These are phyloP conservation scores for Pelochelys cantorii DNA, from an alignment of 2,797 vertebrate species.

Conservation along the genomic window DNA sequence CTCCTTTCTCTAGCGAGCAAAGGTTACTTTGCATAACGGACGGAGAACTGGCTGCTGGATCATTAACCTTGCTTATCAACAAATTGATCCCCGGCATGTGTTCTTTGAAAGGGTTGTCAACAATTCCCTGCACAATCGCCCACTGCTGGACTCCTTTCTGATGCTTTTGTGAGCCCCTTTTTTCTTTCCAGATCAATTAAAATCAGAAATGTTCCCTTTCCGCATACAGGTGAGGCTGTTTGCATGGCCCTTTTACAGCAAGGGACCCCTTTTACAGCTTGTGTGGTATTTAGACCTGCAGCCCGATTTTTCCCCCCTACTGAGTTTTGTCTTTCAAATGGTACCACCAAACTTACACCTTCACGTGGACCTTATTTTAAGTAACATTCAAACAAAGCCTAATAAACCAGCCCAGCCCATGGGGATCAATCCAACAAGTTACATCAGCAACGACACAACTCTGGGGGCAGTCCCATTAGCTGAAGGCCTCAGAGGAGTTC, in stretches of 20 bases:
- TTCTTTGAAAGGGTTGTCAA: background rate
- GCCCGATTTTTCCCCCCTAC: slow-evolving; percentile 1
- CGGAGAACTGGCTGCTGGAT: background rate
- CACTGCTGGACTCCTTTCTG: background rate
- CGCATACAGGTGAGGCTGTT: accelerated
- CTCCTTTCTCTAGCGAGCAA: background rate
- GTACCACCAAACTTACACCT: slow-evolving; percentile 28
- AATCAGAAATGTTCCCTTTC: background rate
- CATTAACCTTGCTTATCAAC: background rate
- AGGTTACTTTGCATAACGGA: background rate
- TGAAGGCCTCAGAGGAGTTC: slow-evolving; percentile 20
- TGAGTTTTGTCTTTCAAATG: background rate
- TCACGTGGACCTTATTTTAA: slow-evolving; percentile 58
- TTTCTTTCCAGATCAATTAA: background rate
- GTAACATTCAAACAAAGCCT: slow-evolving; percentile 44
- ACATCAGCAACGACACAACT: slow-evolving; percentile 53
- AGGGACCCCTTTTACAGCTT: background rate
- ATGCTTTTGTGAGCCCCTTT: background rate
- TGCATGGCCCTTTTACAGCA: accelerated
- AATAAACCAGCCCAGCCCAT: background rate
- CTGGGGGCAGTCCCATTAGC: slow-evolving; percentile 21
- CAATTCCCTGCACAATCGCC: background rate
- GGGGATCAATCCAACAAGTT: slow-evolving; percentile 36
- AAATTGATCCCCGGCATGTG: background rate
- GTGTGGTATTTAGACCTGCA: background rate